Evolutionary conservation across 2,888 invertebrate species (phyloP).

Genomic region (Oeneis ivallda): DNA sequence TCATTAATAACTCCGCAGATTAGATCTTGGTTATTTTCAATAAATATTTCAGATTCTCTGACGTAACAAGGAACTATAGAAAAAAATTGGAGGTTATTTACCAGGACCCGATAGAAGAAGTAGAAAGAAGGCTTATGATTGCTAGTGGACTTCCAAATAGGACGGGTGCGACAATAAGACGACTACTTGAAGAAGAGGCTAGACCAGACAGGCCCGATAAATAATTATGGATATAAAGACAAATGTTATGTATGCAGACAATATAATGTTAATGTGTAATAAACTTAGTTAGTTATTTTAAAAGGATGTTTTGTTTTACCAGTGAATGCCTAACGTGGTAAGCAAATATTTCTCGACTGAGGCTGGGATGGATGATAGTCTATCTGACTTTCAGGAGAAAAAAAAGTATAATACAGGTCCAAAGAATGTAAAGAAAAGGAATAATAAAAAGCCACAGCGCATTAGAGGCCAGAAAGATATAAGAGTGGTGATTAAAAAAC

Average conservation of each 20-base stretch:
- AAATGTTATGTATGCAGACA: slow-evolving; percentile 52
- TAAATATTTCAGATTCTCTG: slow-evolving; percentile 54
- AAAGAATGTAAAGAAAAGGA: slow-evolving; percentile 50
- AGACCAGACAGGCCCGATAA: slow-evolving; percentile 58
- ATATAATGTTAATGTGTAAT: slow-evolving; percentile 36
- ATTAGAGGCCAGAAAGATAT: slow-evolving; percentile 70
- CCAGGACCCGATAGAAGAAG: slow-evolving; percentile 69
- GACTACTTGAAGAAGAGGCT: slow-evolving; percentile 51
- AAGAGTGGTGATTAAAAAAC: slow-evolving; percentile 57
- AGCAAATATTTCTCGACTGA: slow-evolving; percentile 66
- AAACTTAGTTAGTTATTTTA: slow-evolving; percentile 40
- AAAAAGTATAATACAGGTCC: slow-evolving; percentile 56
- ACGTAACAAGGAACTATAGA: slow-evolving; percentile 54
- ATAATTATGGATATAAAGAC: slow-evolving; percentile 52
- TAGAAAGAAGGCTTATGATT: slow-evolving; percentile 68
- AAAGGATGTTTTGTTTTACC: slow-evolving; percentile 57
- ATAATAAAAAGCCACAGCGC: slow-evolving; percentile 46
- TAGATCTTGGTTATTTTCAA: slow-evolving; percentile 18
- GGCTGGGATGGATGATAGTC: slow-evolving; percentile 69
- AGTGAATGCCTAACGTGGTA: slow-evolving; percentile 48
- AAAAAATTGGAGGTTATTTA: slow-evolving; percentile 56
- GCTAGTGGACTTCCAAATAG: slow-evolving; percentile 59
- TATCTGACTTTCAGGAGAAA: slow-evolving; percentile 64
- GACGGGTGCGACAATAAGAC: slow-evolving; percentile 52
- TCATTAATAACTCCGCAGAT: slow-evolving; percentile 11